Evolutionary conservation across 1,140 invertebrate species (phyloP).

Genomic region (Ooceraea biroi): DNA sequence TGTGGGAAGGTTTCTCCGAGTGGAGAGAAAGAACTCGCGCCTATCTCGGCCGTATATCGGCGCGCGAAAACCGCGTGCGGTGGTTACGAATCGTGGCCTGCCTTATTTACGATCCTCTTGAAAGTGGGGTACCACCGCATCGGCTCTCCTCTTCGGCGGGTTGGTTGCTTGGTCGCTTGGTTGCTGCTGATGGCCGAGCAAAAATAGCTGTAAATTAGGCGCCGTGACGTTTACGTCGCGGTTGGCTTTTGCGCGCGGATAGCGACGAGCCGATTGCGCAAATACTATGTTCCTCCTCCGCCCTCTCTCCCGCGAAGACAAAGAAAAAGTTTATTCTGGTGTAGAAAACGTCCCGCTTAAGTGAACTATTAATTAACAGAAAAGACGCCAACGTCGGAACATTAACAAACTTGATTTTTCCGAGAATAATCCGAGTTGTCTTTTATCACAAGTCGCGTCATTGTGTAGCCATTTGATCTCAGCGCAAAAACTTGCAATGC

Average conservation of each 20-base stretch:
- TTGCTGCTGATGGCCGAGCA: slow-evolving; percentile 66
- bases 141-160: slow-evolving; percentile 44
- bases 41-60: slow-evolving; percentile 67
- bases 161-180: slow-evolving; percentile 28
- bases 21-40: slow-evolving; percentile 31
- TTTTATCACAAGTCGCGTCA: not conserved
- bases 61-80: slow-evolving; percentile 66
- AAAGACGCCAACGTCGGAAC: not conserved
- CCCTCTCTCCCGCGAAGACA: slow-evolving; percentile 34
- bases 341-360: not conserved
- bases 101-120: slow-evolving; percentile 72
- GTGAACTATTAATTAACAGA: not conserved
- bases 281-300: slow-evolving; percentile 2
- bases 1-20: slow-evolving; percentile 51
- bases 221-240: slow-evolving; percentile 77
- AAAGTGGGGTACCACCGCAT: slow-evolving; percentile 34
- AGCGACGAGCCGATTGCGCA: slow-evolving; percentile 43
- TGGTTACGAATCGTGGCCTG: slow-evolving; percentile 56
- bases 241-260: slow-evolving; percentile 54
- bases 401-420: not conserved
- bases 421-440: not conserved
- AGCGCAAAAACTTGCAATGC: not conserved
- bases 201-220: slow-evolving; percentile 81
- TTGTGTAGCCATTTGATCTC: not conserved
- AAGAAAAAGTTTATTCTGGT: slow-evolving; percentile 16